phyloP scores from a whole-genome alignment of 2,113 vertebrate species.

The Brevimyrus niger region DNA sequence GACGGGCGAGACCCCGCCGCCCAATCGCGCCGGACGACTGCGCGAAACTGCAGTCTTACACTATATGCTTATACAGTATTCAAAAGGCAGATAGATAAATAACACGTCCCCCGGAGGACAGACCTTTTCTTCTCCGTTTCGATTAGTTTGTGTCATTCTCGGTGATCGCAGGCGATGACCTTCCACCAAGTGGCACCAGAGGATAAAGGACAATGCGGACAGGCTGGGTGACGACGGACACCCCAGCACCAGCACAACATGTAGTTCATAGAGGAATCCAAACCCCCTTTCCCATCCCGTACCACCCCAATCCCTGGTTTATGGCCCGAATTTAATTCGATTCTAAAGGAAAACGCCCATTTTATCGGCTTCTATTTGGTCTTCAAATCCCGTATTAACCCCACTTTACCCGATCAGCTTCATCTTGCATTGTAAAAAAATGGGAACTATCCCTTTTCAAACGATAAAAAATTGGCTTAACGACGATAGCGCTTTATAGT shows the following conservation, averaged over 20 bases:
- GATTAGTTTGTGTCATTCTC: conserved; percentile 61
- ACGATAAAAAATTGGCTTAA: conserved; percentile 51
- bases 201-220: conserved; percentile 52
- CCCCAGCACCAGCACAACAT: conserved; percentile 29
- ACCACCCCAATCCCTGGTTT: conserved; percentile 10
- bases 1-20: conserved; percentile 33
- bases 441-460: conserved; percentile 46
- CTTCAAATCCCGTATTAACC: conserved; percentile 32
- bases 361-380: conserved; percentile 44
- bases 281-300: not conserved
- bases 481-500: conserved; percentile 16
- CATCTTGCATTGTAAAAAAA: conserved; percentile 32
- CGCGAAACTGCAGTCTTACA: conserved; percentile 48
- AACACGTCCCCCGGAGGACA: not conserved
- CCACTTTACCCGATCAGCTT: conserved; percentile 7
- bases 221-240: conserved; percentile 25
- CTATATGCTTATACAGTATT: conserved; percentile 41
- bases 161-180: conserved; percentile 54
- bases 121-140: conserved; percentile 35
- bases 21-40: conserved; percentile 30
- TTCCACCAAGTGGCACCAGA: conserved; percentile 69
- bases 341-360: conserved; percentile 52
- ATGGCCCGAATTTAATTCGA: conserved; percentile 52
- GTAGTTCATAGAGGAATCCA: conserved; percentile 33
- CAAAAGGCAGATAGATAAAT: conserved; percentile 48